These are phyloP conservation scores for Lapara coniferarum DNA, from an alignment of 2,888 invertebrate species.

Conservation along the genomic window DNA sequence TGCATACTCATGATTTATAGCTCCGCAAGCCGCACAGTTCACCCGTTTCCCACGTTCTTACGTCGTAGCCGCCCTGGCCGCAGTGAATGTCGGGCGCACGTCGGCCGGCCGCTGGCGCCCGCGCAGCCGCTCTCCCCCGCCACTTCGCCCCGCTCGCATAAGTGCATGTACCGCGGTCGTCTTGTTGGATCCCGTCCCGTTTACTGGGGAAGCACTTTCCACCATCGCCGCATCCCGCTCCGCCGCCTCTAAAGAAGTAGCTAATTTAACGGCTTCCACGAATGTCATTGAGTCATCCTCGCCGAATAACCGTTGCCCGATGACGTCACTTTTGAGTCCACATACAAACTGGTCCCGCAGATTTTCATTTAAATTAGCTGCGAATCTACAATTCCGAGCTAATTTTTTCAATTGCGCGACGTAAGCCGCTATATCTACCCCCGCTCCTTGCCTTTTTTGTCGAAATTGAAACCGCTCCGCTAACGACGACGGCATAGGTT, in stretches of 20 bases:
- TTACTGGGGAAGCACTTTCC: background rate
- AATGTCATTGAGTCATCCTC: conserved; percentile 22
- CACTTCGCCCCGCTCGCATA: background rate
- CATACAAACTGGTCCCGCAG: conserved; percentile 30
- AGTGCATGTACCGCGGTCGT: background rate
- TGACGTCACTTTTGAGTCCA: conserved; percentile 32
- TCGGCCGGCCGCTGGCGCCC: too few relatives aligned
- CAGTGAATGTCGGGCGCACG: too few relatives aligned
- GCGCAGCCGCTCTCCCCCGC: too few relatives aligned
- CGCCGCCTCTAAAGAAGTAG: conserved; percentile 29
- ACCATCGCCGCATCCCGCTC: conserved; percentile 30
- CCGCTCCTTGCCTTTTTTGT: conserved; percentile 18
- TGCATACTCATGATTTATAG: too few relatives aligned
- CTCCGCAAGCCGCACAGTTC: too few relatives aligned
- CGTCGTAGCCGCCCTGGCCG: too few relatives aligned
- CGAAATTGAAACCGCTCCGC: conserved; percentile 31
- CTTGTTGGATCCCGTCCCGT: background rate
- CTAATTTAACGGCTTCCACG: conserved; percentile 17
- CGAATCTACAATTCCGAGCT: conserved; percentile 27
- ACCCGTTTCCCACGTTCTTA: too few relatives aligned
- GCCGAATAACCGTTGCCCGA: conserved; percentile 31
- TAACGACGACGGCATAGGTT: conserved; percentile 28
- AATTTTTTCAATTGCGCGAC: conserved; percentile 28
- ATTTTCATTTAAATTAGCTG: conserved; percentile 25
- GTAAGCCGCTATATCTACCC: conserved; percentile 26